These are phyloP conservation scores for Drosophila atroscutellata DNA, from an alignment of 2,888 invertebrate genomes.

Conservation along the genomic window DNA sequence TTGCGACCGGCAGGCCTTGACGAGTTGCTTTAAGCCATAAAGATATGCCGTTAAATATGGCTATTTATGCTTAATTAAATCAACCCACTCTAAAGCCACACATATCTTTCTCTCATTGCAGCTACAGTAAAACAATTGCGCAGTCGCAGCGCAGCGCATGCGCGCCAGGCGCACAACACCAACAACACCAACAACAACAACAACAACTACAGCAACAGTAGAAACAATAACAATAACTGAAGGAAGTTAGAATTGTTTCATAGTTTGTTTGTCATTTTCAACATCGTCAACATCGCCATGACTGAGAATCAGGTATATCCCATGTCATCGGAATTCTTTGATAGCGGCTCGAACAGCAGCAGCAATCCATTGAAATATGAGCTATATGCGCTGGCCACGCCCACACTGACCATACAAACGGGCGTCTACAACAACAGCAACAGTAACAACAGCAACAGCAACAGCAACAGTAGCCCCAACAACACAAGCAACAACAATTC, in stretches of 20 bases:
- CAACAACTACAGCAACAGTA: not conserved
- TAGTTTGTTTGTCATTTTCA: not conserved
- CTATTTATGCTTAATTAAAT: constrained; percentile 28
- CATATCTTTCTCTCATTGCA: constrained; percentile 32
- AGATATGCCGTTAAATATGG: not conserved
- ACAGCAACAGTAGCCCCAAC: constrained; percentile 23
- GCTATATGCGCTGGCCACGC: constrained; percentile 78
- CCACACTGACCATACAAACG: constrained; percentile 68
- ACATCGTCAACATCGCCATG: constrained; percentile 67
- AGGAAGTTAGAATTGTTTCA: not conserved
- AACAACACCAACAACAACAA: not conserved
- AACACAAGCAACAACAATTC: constrained; percentile 27
- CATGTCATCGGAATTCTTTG: constrained; percentile 85
- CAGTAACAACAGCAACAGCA: constrained; percentile 38
- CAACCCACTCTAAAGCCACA: constrained; percentile 17
- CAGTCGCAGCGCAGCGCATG: constrained; percentile 52
- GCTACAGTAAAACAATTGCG: constrained; percentile 52
- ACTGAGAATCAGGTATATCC: constrained; percentile 85
- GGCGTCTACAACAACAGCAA: constrained; percentile 40
- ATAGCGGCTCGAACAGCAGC: constrained; percentile 84
- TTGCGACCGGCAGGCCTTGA: constrained; percentile 24
- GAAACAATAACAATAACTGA: not conserved
- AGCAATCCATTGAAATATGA: constrained; percentile 84
- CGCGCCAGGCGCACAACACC: constrained; percentile 43
- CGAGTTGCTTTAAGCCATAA: constrained; percentile 4